A percentile compares a stretch with the other conserved stretches of the same genome.
These are phyloP conservation scores for Rhopilema esculentum DNA, from an alignment of 30 jellyfish, hydroid and myxozoan species.

Conservation along the genomic window DNA sequence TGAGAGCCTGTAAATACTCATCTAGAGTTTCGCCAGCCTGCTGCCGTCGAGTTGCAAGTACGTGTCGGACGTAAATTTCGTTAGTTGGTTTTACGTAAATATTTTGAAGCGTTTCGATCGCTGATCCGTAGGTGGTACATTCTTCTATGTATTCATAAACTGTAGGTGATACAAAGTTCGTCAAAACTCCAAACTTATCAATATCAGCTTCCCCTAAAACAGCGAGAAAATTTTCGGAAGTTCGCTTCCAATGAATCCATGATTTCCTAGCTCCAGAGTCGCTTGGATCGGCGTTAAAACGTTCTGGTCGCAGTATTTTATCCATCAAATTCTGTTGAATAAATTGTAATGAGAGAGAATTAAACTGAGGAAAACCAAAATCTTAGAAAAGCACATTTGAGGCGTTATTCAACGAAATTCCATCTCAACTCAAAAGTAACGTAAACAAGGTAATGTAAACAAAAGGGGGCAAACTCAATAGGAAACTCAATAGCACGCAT, in stretches of 20 bases:
- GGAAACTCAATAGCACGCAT: too few species aligned
- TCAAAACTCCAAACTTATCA: too few species aligned
- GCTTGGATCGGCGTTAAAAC: slow-evolving; percentile 30
- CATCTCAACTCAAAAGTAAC: too few species aligned
- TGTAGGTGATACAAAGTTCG: too few species aligned
- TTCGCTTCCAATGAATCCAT: slow-evolving; percentile 55
- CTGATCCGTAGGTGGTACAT: slow-evolving; percentile 55
- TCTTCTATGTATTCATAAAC: slow-evolving; percentile 7
- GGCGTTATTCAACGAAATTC: too few species aligned
- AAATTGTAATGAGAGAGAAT: background rate
- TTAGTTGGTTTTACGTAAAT: slow-evolving; percentile 30
- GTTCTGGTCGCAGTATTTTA: slow-evolving; percentile 20
- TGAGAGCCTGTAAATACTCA: slow-evolving; percentile 56
- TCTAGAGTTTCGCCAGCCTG: slow-evolving; percentile 55
- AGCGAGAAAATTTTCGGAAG: slow-evolving; percentile 15
- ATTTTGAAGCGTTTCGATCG: slow-evolving; percentile 19
- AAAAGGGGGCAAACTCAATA: too few species aligned
- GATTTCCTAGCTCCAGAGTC: slow-evolving; percentile 30
- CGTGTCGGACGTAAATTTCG: slow-evolving; percentile 26
- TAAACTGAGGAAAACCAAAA: too few species aligned
- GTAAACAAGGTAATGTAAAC: too few species aligned
- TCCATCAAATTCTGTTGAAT: slow-evolving; percentile 25
- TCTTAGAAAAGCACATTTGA: too few species aligned
- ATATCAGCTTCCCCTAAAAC: background rate
- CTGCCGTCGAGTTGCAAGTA: slow-evolving; percentile 59